These are phyloP conservation scores for Lordiphosa andalusiaca DNA, from an alignment of 2,888 invertebrate species.

Conservation along the genomic window DNA sequence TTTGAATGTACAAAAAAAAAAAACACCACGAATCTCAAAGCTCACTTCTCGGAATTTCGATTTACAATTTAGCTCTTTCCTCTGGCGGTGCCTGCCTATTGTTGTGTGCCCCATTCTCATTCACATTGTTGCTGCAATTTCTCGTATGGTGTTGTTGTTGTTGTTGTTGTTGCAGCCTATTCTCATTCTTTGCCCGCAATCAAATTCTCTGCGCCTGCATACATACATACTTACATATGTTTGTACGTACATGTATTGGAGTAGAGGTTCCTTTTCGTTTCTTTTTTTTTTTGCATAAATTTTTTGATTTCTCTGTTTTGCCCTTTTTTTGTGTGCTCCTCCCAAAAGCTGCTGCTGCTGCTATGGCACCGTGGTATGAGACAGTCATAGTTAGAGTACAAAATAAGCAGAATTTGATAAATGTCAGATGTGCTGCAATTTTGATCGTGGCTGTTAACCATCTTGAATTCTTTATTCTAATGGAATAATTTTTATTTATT, in stretches of 20 bases:
- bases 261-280: constrained; percentile 18
- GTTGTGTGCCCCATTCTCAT: constrained; percentile 59
- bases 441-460: too few species aligned
- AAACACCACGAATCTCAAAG: constrained; percentile 23
- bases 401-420: too few species aligned
- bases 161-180: constrained; percentile 56
- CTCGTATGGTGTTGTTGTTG: constrained; percentile 34
- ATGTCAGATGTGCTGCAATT: too few species aligned
- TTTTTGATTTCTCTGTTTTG: constrained; percentile 51
- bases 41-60: constrained; percentile 72
- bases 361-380: constrained; percentile 49
- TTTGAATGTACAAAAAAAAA: neutral
- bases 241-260: constrained; percentile 10
- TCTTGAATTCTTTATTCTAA: too few species aligned
- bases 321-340: constrained; percentile 50
- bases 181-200: constrained; percentile 56
- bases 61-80: constrained; percentile 66
- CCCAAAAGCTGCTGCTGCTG: constrained; percentile 23
- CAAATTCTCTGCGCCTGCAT: constrained; percentile 44
- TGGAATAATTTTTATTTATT: too few species aligned
- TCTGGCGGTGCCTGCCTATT: constrained; percentile 49
- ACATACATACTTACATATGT: constrained; percentile 21
- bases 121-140: constrained; percentile 69
- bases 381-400: too few species aligned
- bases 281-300: constrained; percentile 60